A percentile compares a stretch with the other conserved stretches of the same genome.
Evolutionary conservation across 2,113 vertebrate genomes (phyloP).

Genomic region (Alligator mississippiensis): DNA sequence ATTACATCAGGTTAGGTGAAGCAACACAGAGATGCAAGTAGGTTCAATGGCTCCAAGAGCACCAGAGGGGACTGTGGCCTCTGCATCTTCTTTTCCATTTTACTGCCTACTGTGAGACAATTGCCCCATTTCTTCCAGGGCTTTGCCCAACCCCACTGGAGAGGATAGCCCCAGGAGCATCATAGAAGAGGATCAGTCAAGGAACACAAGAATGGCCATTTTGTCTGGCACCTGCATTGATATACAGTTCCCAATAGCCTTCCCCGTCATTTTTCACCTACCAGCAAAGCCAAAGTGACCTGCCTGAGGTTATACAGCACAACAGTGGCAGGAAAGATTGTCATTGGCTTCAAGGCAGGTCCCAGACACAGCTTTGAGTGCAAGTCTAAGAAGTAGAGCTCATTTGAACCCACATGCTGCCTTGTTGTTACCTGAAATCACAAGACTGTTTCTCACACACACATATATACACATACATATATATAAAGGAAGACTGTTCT

Average conservation of each 20-base stretch:
- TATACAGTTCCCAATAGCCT: not conserved
- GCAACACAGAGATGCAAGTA: not conserved
- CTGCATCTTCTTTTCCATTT: not conserved
- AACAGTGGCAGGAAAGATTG: not conserved
- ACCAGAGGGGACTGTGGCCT: too few relatives aligned
- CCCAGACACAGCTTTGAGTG: not conserved
- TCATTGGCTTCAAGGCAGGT: not conserved
- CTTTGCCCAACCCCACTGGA: not conserved
- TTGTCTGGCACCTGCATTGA: too few relatives aligned
- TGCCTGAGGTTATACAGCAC: accelerated
- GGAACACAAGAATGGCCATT: not conserved
- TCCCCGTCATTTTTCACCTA: not conserved
- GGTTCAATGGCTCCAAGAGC: not conserved
- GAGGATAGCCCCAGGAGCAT: accelerated
- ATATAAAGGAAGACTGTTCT: not conserved
- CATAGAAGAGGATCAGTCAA: not conserved
- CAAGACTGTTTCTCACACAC: not conserved
- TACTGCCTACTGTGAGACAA: not conserved
- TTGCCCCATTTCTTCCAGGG: too few relatives aligned
- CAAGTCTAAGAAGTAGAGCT: not conserved
- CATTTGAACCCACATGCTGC: not conserved
- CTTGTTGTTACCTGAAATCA: not conserved
- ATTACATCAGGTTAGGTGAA: not conserved
- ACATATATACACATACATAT: too few relatives aligned
- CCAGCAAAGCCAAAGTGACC: not conserved